Base-by-base conservation (phyloP, 2,888 invertebrate species). In the Acronicta leporina region DNA sequence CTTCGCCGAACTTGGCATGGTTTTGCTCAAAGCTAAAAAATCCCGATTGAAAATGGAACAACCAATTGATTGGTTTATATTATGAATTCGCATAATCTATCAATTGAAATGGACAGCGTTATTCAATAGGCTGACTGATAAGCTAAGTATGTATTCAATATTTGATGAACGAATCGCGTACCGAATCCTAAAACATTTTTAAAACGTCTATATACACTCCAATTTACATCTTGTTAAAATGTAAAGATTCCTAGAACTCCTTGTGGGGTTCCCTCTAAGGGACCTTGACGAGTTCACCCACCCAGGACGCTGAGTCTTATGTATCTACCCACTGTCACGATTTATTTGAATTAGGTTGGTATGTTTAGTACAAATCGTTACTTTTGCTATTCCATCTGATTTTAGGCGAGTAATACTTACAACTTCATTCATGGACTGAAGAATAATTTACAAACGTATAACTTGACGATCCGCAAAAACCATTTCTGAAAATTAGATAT, bases 201-300 rank as follows among this genome's bases (percentile, higher is more conserved):
- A 61, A 67, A 59, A 33, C 49, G 42, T 52, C 56, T 67, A 44
- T 66, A 74, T 69, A 62, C 63, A 66, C 75, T 67, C 57, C 68
- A 72, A 75, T 82, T 73, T 71, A 73, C 63, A 75, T 64, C 30
- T 72, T 33, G 52, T 68, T 69, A 55, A 64, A 79, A 83, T 86
- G 82, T 80, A 80, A 81, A 87, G 80, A 84, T 86, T 85, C 85
- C 79, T 77, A 82, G 83, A 81, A 85, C 85, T 81, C 86, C 86
- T 82, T 81, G 81, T 74, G 76, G 83, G 86, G 86, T 63, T 89
- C 82, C 87, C 85, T 86, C 83, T 73, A 69, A 82, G 75, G 86
- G 87, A 85, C 90, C 89, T 87, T 89, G 87, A 84, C 78, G 82
- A 75, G 87, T 85, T 88, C 87, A 87, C 80, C 86, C 87, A 83